A percentile compares a stretch with the other conserved stretches of the same genome.
Evolutionary conservation across 2,888 invertebrate genomes (phyloP).

Genomic region (Poecilus cupreus): DNA sequence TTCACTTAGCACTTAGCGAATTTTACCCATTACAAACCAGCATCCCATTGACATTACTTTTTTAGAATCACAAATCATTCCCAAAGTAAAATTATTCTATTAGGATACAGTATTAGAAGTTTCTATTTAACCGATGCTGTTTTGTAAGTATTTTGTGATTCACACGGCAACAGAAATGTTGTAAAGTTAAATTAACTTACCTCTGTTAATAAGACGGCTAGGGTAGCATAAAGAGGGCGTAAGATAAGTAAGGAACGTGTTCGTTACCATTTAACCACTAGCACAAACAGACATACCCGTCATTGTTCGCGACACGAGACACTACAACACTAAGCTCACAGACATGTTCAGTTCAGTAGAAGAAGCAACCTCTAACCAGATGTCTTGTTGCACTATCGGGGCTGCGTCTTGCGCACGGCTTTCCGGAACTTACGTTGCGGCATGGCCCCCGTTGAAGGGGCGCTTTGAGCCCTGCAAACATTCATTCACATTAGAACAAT

Average conservation of each 20-base stretch:
- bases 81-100: conserved; percentile 5
- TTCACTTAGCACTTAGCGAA: conserved; percentile 8
- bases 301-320: conserved; percentile 18
- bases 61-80: background rate
- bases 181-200: conserved; percentile 31
- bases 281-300: conserved; percentile 38
- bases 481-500: background rate
- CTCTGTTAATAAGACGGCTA: conserved; percentile 34
- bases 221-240: conserved; percentile 9
- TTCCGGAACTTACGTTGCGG: conserved; percentile 72
- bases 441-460: conserved; percentile 61
- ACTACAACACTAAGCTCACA: conserved; percentile 33
- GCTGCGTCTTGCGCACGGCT: conserved; percentile 72
- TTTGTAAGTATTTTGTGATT: conserved; percentile 25
- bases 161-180: conserved; percentile 28
- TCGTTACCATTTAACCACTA: conserved; percentile 41
- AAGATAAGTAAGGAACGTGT: conserved; percentile 38
- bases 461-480: conserved; percentile 61
- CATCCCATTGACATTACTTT: background rate
- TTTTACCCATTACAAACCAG: conserved; percentile 30
- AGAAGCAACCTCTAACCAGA: background rate
- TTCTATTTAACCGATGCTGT: conserved; percentile 10
- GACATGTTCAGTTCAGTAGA: conserved; percentile 1
- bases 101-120: background rate
- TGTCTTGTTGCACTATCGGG: conserved; percentile 66